These are phyloP conservation scores for Forbesichthys agassizii DNA, from an alignment of 2,113 vertebrate genomes.

Conservation along the genomic window DNA sequence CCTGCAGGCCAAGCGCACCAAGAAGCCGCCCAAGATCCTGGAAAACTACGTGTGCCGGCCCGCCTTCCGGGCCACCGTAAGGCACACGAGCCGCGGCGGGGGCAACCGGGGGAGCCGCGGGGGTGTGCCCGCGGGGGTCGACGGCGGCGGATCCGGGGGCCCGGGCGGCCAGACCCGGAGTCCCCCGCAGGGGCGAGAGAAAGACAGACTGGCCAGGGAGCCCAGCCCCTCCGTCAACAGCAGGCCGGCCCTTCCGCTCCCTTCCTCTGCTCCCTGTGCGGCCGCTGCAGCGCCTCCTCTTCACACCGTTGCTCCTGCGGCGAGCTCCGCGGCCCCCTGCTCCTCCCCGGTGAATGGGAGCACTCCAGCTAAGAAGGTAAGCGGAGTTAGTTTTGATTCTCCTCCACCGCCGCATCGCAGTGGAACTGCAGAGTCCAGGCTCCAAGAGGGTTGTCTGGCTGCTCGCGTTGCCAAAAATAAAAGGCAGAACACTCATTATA, in stretches of 20 bases:
- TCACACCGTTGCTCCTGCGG: conserved; percentile 46
- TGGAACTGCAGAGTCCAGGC: background rate
- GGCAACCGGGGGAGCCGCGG: conserved; percentile 63
- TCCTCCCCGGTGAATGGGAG: conserved; percentile 72
- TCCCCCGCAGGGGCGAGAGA: conserved; percentile 66
- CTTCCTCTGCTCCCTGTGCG: conserved; percentile 44
- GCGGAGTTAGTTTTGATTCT: conserved; percentile 8
- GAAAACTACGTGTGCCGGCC: conserved; percentile 98
- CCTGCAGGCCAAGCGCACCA: conserved; percentile 94
- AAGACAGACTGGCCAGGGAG: conserved; percentile 58
- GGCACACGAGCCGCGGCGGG: conserved; percentile 68
- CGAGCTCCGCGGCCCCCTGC: conserved; percentile 51
- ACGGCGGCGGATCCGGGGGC: conserved; percentile 38
- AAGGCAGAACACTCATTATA: conserved; percentile 7
- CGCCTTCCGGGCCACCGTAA: conserved; percentile 91
- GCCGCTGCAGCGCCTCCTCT: conserved; percentile 55
- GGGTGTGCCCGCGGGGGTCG: conserved; percentile 17
- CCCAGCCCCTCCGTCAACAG: conserved; percentile 61
- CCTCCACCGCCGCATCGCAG: conserved; percentile 2
- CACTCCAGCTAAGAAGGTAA: conserved; percentile 72
- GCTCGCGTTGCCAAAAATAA: conserved; percentile 17
- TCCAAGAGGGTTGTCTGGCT: conserved; percentile 11
- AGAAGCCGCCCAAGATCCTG: conserved; percentile 96
- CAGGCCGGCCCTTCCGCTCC: conserved; percentile 52
- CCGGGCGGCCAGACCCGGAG: conserved; percentile 53